Evolutionary conservation across 2,113 vertebrate species (phyloP), one percentile per base, ranked within the genome.

Genomic region (Eptesicus fuscus): DNA sequence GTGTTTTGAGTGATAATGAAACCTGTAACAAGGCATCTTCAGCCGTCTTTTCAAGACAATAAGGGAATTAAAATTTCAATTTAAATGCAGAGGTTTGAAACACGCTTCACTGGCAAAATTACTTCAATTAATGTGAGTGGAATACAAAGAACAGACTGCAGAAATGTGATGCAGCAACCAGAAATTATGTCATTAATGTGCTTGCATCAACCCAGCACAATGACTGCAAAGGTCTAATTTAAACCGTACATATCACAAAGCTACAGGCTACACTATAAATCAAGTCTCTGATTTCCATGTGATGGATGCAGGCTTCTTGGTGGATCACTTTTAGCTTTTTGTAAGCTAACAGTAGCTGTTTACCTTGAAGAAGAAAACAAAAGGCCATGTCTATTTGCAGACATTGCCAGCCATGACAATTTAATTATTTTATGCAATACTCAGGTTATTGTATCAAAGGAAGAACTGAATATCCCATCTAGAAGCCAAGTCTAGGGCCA

Each of bases 61-160:
- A 96, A 98, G 98, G 98, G 98, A 99, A 99, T 99, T 99, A 99
- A 98, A 99, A 99, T 98, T 99, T 98, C 98, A 98, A 99, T 99
- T 99, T 99, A 98, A 99, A 99, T 99, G 98, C 98, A 98, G 98
- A 98, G 98, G 98, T 98, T 98, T 97, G 98, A 98, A 99, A 98
- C 98, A 99, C 96, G 98, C 98, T 98, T 98, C 98, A 98, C 98
- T 98, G 98, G 97, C 98, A 98, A 98, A 99, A 99, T 99, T 98
- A 98, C 98, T 98, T 98, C 98, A 99, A 99, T 99, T 99, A 99
- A 98, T 99, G 98, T 98, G 98, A 99, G 98, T 30, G 87, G 98
- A 98, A 99, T 98, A 98, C 98, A 99, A 98, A 99, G 98, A 97
- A 96, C 93, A 96, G 97, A 95, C 98, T 98, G 98, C 97, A 98